Percentiles rank a stretch among this genome's conserved stretches.
phyloP scores from a whole-genome alignment of 2,797 vertebrate genomes.

The Neosilurus mollespiculum region DNA sequence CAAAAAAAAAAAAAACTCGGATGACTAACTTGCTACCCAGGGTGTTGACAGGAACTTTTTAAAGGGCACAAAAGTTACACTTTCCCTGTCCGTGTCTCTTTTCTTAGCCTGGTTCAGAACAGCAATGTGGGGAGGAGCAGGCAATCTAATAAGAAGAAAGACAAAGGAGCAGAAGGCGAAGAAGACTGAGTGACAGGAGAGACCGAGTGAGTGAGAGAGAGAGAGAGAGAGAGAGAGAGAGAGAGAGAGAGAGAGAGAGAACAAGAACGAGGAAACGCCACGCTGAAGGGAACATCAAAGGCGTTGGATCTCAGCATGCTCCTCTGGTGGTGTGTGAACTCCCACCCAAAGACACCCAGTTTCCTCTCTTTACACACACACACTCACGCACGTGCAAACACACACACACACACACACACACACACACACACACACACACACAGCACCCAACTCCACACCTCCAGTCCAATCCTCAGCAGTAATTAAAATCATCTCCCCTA shows the following conservation, averaged over 20 bases:
- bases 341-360: conserved; percentile 87
- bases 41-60: conserved; percentile 63
- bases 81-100: conserved; percentile 63
- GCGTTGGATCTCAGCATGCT: conserved; percentile 90
- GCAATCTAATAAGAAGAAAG: conserved; percentile 66
- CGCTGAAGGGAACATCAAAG: conserved; percentile 97
- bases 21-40: conserved; percentile 66
- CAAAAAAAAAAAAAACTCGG: conserved; percentile 47
- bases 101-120: conserved; percentile 64
- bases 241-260: conserved; percentile 32
- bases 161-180: conserved; percentile 72
- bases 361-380: conserved; percentile 25
- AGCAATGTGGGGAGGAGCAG: conserved; percentile 72
- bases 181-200: conserved; percentile 34
- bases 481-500: conserved; percentile 98
- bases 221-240: conserved; percentile 17
- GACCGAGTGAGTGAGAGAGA: conserved; percentile 27
- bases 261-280: conserved; percentile 61
- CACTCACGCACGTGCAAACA: conserved; percentile 30
- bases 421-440: conserved; percentile 32
- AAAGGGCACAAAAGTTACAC: conserved; percentile 65
- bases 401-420: conserved; percentile 29
- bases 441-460: conserved; percentile 40
- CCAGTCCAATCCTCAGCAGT: conserved; percentile 84
- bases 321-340: conserved; percentile 91